These are phyloP conservation scores for Pollicipes pollicipes DNA, from an alignment of 1,140 invertebrate species.

Conservation along the genomic window DNA sequence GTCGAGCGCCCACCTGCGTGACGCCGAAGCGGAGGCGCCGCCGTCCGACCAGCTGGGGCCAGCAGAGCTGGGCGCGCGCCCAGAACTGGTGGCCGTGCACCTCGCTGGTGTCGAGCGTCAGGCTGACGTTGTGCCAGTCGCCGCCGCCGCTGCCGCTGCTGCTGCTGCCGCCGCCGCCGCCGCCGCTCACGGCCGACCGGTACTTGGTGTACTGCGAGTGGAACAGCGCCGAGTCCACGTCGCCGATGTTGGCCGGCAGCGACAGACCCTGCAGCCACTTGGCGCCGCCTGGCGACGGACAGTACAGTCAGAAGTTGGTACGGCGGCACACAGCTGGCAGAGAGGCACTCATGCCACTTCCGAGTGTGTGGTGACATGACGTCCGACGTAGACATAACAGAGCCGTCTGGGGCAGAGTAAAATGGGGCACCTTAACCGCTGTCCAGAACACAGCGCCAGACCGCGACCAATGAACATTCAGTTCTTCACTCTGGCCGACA, in stretches of 20 bases:
- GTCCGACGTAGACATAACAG: too few species aligned
- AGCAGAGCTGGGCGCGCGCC: slow-evolving; percentile 24
- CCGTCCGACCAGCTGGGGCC: slow-evolving; percentile 1
- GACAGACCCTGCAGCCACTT: slow-evolving; percentile 52
- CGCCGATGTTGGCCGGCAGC: slow-evolving; percentile 40
- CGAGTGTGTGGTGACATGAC: too few species aligned
- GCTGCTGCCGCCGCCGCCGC: slow-evolving; percentile 16
- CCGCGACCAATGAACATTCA: too few species aligned
- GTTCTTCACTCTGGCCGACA: too few species aligned
- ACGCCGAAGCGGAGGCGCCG: too few species aligned
- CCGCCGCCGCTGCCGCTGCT: slow-evolving; percentile 19
- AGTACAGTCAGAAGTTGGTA: too few species aligned
- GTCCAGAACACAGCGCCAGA: too few species aligned
- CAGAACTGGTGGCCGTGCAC: slow-evolving; percentile 50
- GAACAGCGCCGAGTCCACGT: slow-evolving; percentile 41
- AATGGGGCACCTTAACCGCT: too few species aligned
- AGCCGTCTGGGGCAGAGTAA: too few species aligned
- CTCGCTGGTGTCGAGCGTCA: slow-evolving; percentile 56
- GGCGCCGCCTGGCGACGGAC: slow-evolving; percentile 34
- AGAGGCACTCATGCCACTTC: too few species aligned
- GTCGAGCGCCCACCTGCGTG: too few species aligned
- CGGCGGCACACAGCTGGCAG: too few species aligned
- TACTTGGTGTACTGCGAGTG: slow-evolving; percentile 31
- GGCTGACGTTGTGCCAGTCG: slow-evolving; percentile 43
- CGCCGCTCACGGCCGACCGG: slow-evolving; percentile 33